Percentiles rank a stretch among this genome's conserved stretches.
Conservation (phyloP, 2,797 vertebrate genomes). For the Perdix hodgsoniae region DNA sequence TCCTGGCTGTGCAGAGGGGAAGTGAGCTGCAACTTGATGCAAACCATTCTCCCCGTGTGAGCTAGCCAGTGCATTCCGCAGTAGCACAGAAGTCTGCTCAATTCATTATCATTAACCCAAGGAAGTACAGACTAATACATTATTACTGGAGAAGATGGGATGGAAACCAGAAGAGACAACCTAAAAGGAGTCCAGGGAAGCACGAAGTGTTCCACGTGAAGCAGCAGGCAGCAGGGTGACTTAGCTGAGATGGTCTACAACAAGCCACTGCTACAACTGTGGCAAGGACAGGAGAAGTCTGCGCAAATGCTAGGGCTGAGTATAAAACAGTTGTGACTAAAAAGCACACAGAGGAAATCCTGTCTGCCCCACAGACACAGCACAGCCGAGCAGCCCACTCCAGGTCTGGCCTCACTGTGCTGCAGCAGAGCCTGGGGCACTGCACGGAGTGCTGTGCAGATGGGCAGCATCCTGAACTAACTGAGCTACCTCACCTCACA, state of each 20-base stretch:
- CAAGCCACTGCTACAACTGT: fast-evolving
- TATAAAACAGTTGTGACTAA: not conserved
- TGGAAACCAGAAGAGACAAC: not conserved
- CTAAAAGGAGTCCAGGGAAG: not conserved
- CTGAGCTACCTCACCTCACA: not conserved
- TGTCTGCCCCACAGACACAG: not conserved
- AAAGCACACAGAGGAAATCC: not conserved
- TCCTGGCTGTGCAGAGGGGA: not conserved
- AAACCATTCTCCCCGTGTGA: not conserved
- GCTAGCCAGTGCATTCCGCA: not conserved
- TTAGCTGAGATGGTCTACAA: not conserved
- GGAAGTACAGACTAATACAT: not conserved
- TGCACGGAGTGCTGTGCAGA: not conserved
- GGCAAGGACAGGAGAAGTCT: not conserved
- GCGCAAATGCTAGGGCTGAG: not conserved
- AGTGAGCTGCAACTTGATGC: slow-evolving; percentile 35
- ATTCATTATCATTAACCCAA: not conserved
- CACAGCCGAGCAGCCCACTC: fast-evolving
- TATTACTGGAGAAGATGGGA: not conserved
- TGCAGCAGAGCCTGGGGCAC: not conserved
- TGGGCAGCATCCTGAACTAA: not conserved
- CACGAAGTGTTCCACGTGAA: not conserved
- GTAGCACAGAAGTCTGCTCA: not conserved
- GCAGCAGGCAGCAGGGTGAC: not conserved
- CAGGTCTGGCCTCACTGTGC: not conserved